Percentiles rank a stretch among this genome's conserved stretches.
Evolutionary conservation across 2,113 vertebrate genomes (phyloP).

Genomic region (Rhabdornis inornatus): DNA sequence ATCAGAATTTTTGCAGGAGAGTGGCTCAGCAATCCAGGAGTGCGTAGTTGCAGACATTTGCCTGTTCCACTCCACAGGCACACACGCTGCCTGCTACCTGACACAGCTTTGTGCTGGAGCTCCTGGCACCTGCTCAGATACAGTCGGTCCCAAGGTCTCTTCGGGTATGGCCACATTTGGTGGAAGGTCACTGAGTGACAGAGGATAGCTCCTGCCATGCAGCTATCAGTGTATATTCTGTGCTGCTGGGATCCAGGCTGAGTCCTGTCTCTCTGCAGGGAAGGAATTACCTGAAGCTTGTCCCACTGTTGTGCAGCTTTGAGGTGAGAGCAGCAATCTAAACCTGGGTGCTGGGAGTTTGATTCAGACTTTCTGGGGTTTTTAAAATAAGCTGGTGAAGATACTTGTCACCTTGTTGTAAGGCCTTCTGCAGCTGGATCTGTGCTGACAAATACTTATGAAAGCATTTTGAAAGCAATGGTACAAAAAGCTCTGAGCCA

Average conservation of each 20-base stretch:
- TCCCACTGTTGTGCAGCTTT: neutral
- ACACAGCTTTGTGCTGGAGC: neutral
- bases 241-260: neutral
- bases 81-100: fast-evolving
- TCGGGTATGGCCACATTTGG: neutral
- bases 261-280: neutral
- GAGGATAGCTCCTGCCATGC: neutral
- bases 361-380: neutral
- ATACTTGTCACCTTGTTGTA: neutral
- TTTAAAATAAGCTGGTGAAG: neutral
- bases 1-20: neutral
- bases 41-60: neutral
- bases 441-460: neutral
- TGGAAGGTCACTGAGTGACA: neutral
- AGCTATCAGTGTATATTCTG: neutral
- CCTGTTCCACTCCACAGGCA: neutral
- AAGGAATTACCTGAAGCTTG: neutral
- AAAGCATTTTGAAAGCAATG: neutral
- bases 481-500: neutral
- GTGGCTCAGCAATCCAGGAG: neutral
- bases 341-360: neutral
- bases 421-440: neutral
- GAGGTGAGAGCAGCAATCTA: neutral
- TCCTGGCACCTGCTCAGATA: neutral
- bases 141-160: neutral